Conservation (phyloP, 2,888 invertebrate genomes). For the Sarcophaga caerulescens region DNA sequence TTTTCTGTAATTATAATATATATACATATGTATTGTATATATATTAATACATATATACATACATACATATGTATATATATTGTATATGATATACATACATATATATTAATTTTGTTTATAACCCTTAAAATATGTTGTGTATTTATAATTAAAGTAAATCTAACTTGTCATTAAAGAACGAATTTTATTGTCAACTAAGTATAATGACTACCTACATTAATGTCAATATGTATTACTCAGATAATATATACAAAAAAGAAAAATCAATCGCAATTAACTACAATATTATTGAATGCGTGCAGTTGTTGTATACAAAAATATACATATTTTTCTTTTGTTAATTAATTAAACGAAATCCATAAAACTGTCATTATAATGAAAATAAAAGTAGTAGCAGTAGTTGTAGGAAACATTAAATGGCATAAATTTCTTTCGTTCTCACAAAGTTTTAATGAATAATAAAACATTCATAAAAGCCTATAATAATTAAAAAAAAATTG, state of each 20-base stretch:
- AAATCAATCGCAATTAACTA: not conserved
- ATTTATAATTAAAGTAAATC: not conserved
- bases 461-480: too few relatives aligned
- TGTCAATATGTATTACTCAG: not conserved
- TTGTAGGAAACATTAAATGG: not conserved
- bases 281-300: too few relatives aligned
- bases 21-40: too few relatives aligned
- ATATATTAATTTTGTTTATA: too few relatives aligned
- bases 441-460: not conserved
- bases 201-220: not conserved
- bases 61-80: too few relatives aligned
- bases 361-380: not conserved
- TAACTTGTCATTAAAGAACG: not conserved
- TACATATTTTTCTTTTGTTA: not conserved
- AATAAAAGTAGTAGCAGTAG: not conserved
- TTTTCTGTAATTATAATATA: not conserved
- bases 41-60: too few relatives aligned
- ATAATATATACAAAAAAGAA: not conserved
- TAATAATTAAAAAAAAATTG: too few relatives aligned
- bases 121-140: not conserved
- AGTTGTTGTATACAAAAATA: too few relatives aligned
- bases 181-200: not conserved
- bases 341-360: not conserved
- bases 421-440: not conserved
- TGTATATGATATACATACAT: too few relatives aligned